Evolutionary conservation across 2,888 invertebrate genomes (phyloP).

Genomic region (Zaprionus lineosus): DNA sequence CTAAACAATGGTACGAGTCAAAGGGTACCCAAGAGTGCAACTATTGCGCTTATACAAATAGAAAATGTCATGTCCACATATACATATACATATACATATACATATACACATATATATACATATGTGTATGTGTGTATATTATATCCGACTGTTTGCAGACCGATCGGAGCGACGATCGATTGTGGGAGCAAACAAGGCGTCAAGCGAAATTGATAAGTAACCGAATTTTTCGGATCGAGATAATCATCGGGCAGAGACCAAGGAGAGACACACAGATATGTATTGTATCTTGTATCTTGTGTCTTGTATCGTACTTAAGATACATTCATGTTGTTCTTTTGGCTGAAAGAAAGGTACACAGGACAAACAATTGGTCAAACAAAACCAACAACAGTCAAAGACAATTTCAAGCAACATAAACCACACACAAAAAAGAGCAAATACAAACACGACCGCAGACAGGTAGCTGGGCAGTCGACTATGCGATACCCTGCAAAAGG

Average conservation of each 20-base stretch:
- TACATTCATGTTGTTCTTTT: conserved; percentile 29
- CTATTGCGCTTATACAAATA: conserved; percentile 7
- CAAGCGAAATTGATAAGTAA: conserved; percentile 41
- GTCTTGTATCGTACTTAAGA: conserved; percentile 17
- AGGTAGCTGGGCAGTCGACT: background rate
- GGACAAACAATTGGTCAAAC: conserved; percentile 41
- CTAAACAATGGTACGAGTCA: conserved; percentile 17
- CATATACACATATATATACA: conserved; percentile 9
- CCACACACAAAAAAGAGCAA: conserved; percentile 12
- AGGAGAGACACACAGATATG: conserved; percentile 15
- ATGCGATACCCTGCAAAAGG: background rate
- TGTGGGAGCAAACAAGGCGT: conserved; percentile 46
- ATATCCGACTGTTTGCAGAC: too few relatives aligned
- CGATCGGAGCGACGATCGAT: conserved; percentile 52
- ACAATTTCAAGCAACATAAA: conserved; percentile 44
- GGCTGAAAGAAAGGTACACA: conserved; percentile 34
- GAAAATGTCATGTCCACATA: background rate
- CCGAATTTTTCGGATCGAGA: conserved; percentile 26
- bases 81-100: background rate
- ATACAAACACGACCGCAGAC: conserved; percentile 33
- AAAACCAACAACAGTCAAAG: conserved; percentile 32
- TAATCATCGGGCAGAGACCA: conserved; percentile 25
- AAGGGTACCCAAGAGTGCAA: conserved; percentile 29
- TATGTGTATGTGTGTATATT: too few relatives aligned
- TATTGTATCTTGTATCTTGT: background rate